These are phyloP conservation scores for Sinella curviseta DNA, from an alignment of 1,140 invertebrate species.

Conservation along the genomic window DNA sequence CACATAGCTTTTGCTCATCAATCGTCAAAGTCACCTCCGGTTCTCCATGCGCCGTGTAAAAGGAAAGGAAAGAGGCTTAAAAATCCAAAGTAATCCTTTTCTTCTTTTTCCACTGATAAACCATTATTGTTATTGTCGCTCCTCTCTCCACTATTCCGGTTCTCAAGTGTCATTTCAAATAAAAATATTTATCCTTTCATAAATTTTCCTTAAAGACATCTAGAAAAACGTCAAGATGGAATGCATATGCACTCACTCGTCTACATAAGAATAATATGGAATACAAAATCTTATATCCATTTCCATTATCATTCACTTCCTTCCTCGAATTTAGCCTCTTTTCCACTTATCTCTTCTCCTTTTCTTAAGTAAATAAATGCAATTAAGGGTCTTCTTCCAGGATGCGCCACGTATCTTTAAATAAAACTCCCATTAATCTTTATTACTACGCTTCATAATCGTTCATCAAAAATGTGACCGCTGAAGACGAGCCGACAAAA, in stretches of 20 bases:
- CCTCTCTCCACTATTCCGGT: neutral
- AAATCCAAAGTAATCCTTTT: slow-evolving; percentile 1
- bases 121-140: neutral
- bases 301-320: neutral
- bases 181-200: slow-evolving; percentile 20
- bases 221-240: neutral
- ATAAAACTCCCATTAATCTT: neutral
- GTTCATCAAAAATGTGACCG: neutral
- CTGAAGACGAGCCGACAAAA: neutral
- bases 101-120: neutral
- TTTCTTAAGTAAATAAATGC: neutral
- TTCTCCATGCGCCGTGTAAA: neutral
- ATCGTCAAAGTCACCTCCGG: neutral
- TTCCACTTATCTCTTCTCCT: neutral
- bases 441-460: neutral
- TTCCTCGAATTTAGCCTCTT: neutral
- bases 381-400: neutral
- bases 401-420: neutral
- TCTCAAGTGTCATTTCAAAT: slow-evolving; percentile 5
- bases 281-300: neutral
- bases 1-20: neutral
- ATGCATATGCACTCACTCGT: neutral
- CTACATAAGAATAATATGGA: neutral
- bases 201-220: neutral
- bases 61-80: neutral